phyloP scores from a whole-genome alignment of 2,888 invertebrate species.

The Thecophora atra region DNA sequence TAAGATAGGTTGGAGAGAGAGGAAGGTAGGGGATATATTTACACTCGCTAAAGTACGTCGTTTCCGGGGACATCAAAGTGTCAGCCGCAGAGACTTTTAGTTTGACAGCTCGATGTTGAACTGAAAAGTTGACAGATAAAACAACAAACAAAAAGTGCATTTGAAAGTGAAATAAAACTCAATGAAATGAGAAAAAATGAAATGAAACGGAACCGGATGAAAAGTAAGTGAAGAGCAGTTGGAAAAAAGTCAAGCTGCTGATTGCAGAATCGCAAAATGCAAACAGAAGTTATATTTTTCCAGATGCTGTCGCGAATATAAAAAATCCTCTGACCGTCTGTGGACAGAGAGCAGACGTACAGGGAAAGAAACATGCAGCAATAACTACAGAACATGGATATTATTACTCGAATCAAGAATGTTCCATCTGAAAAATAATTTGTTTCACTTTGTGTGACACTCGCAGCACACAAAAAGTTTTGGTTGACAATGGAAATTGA shows the following conservation, averaged over 20 bases:
- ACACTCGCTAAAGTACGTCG: background rate
- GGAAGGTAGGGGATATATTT: background rate
- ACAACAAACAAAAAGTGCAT: conserved; percentile 16
- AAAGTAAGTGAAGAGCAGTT: background rate
- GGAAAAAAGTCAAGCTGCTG: background rate
- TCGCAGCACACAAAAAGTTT: background rate
- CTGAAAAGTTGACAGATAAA: conserved; percentile 50
- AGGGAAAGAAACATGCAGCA: background rate
- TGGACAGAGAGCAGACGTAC: background rate
- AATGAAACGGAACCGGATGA: conserved; percentile 15
- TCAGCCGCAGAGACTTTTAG: conserved; percentile 32
- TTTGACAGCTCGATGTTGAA: conserved; percentile 40
- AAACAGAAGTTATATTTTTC: conserved; percentile 10
- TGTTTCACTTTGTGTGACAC: background rate
- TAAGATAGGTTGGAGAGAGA: background rate
- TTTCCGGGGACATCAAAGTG: conserved; percentile 22
- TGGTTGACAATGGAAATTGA: conserved; percentile 3
- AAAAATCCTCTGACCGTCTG: background rate
- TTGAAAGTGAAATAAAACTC: conserved; percentile 11
- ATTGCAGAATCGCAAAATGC: background rate
- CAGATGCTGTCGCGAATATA: background rate
- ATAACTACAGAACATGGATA: background rate
- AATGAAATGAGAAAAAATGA: conserved; percentile 19
- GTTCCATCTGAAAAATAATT: background rate
- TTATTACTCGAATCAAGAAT: background rate